Base-by-base conservation (phyloP, 2,797 vertebrate genomes). In the Nothura maculosa region DNA sequence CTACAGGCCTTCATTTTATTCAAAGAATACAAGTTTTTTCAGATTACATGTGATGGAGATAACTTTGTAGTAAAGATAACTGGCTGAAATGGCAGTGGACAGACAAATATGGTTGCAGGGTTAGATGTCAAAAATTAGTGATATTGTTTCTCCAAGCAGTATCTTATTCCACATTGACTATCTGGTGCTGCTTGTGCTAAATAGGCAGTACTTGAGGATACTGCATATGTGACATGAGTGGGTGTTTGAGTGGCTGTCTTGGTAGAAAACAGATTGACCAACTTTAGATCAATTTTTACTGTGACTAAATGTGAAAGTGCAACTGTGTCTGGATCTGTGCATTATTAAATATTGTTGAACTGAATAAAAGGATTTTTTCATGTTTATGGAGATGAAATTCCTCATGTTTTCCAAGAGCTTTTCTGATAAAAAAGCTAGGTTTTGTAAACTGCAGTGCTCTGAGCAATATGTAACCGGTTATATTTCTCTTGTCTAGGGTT, bases 401-500 rank as follows among this genome's bases (percentile, higher is more conserved):
- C 57, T 48, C 30, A 36, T 34, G 3, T 40, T 93, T 89, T 70
- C 76, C 10, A 16, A 57, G 47, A 60, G 3, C 11, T 62, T 82
- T 85, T 69, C 52, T 74, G 15, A 66, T 18, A 40, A 11, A 61
- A 42, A 40, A 55, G 10, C 54, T 55, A 55, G 21, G 5, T 25
- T 61, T 88, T 48, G 58, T 58, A 25, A 79, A 14, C 34, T 18
- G 8, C 12, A 38, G 1, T 45, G 19, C 30, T 12, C 4, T 10
- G 34, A 73, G 63, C 34, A 36, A 0, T 5, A 18, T 34, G 43
- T 90, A 64, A 90, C 52, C 17, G 12, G 3, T 2, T 3, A 2
- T 68, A 3, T 24, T 89, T 76, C 3, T 91, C 60, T 95, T 38
- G 89, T 92, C 25, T 70, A 99, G 98, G 99, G 28, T 96, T 99